Evolutionary conservation across 2,113 vertebrate species (phyloP).

Genomic region (Calyptomena viridis): DNA sequence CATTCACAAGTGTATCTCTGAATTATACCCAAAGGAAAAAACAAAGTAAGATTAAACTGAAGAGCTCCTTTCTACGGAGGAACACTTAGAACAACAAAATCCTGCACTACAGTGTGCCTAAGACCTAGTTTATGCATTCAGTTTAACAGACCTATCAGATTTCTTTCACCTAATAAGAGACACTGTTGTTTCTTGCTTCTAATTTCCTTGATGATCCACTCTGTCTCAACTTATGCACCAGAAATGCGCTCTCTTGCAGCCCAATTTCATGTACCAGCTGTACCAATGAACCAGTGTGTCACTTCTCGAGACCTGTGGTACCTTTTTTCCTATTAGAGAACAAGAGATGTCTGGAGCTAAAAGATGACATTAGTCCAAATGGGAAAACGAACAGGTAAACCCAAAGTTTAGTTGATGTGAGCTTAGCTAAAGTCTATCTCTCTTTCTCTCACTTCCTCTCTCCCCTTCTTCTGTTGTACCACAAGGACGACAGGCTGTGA

Average conservation of each 20-base stretch:
- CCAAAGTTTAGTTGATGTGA: neutral
- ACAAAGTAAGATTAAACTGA: neutral
- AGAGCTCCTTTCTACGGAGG: neutral
- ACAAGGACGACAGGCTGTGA: neutral
- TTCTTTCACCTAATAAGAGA: neutral
- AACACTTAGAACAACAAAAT: neutral
- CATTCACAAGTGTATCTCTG: neutral
- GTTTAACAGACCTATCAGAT: neutral
- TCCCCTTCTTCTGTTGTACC: neutral
- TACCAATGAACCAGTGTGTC: neutral
- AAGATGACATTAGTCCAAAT: neutral
- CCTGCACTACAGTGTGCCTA: neutral
- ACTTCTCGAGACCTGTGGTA: neutral
- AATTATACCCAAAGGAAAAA: neutral
- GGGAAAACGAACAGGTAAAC: neutral
- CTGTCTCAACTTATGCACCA: neutral
- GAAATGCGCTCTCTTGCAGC: neutral
- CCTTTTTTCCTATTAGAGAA: neutral
- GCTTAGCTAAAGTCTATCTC: neutral
- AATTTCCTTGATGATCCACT: neutral
- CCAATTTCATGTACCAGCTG: neutral
- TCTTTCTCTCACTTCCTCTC: neutral
- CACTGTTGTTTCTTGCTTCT: neutral
- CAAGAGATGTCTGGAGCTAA: neutral
- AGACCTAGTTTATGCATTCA: neutral